Conservation (phyloP, 2,113 vertebrate species). For the Centropristis striata region DNA sequence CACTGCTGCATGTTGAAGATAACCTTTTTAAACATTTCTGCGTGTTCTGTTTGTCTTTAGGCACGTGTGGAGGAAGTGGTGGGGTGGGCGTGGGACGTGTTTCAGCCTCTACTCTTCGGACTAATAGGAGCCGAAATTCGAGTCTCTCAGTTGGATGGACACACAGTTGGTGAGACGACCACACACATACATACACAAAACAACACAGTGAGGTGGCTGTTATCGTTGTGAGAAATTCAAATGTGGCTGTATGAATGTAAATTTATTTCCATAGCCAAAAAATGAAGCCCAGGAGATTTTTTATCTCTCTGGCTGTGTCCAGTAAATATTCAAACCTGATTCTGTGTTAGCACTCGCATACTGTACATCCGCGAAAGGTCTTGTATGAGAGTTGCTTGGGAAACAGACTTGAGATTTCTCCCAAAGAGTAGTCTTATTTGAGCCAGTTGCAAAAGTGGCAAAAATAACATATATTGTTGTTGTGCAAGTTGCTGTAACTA, state of each 20-base stretch:
- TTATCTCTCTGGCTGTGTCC: not conserved
- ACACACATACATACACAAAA: conserved; percentile 14
- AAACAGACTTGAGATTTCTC: not conserved
- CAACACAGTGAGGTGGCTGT: conserved; percentile 24
- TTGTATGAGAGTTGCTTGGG: not conserved
- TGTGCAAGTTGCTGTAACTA: not conserved
- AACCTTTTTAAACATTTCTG: not conserved
- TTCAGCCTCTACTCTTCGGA: conserved; percentile 95
- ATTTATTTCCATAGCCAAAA: conserved; percentile 63
- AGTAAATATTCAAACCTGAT: conserved; percentile 4
- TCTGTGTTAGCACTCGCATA: not conserved
- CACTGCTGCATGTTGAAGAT: not conserved
- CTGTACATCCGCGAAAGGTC: not conserved
- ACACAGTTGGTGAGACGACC: conserved; percentile 90
- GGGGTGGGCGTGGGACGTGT: conserved; percentile 90
- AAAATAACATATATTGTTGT: not conserved
- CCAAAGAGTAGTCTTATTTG: not conserved
- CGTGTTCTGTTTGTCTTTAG: conserved; percentile 75
- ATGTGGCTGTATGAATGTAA: conserved; percentile 53
- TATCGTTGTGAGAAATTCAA: conserved; percentile 47
- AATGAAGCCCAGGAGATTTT: not conserved
- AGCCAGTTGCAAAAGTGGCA: not conserved
- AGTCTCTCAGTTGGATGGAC: conserved; percentile 86
- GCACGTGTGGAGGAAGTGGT: conserved; percentile 89
- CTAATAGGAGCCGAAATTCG: conserved; percentile 95